Percentiles rank a stretch among this genome's conserved stretches.
Conservation (phyloP, 2,113 vertebrate genomes). For the Megalops atlanticus region DNA sequence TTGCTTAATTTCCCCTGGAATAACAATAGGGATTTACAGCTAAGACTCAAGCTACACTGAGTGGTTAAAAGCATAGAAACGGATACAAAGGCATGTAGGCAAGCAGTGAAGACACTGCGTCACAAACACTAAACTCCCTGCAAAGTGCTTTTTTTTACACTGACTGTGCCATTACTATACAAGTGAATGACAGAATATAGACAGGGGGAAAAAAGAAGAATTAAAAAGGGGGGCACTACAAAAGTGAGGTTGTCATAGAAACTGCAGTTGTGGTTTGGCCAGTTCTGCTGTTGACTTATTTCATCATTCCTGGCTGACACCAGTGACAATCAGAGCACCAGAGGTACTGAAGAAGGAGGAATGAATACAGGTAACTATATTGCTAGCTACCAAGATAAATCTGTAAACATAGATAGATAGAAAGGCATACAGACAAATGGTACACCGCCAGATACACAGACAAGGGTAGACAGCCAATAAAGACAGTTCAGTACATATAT, state of each 20-base stretch:
- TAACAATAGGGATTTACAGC: too few relatives aligned
- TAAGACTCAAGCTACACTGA: too few relatives aligned
- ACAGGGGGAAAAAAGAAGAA: background rate
- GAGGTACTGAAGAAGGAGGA: background rate
- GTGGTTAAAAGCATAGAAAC: too few relatives aligned
- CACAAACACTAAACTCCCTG: too few relatives aligned
- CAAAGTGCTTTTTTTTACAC: too few relatives aligned
- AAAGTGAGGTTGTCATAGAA: constrained; percentile 9
- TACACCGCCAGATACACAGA: background rate
- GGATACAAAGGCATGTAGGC: too few relatives aligned
- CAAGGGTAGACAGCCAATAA: background rate
- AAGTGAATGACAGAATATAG: background rate
- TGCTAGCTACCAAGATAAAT: background rate
- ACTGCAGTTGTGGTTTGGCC: background rate
- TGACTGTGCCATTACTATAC: too few relatives aligned
- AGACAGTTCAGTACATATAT: background rate
- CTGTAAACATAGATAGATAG: background rate
- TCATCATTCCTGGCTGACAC: background rate
- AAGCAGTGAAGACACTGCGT: too few relatives aligned
- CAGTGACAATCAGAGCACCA: background rate
- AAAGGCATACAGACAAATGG: background rate
- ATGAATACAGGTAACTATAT: too few relatives aligned
- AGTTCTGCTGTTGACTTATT: background rate
- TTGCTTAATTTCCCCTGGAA: too few relatives aligned
- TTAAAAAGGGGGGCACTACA: background rate